These are phyloP conservation scores for Linyphia triangularis DNA, from an alignment of 2,888 invertebrate species.

Conservation along the genomic window DNA sequence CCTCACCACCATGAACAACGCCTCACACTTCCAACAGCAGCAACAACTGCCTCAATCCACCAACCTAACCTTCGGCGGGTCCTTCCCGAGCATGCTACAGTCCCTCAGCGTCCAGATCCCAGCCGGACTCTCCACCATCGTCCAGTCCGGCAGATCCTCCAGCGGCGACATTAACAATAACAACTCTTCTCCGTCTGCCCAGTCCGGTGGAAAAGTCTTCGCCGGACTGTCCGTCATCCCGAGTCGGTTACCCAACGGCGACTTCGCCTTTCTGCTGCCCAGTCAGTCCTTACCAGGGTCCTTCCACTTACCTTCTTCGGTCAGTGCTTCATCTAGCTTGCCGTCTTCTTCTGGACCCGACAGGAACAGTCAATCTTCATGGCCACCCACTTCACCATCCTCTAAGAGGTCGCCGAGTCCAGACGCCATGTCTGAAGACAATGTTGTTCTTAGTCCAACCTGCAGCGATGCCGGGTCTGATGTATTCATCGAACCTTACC, in stretches of 20 bases:
- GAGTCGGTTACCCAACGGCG: slow-evolving; percentile 73
- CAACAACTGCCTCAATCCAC: slow-evolving; percentile 78
- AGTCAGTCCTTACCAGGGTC: slow-evolving; percentile 67
- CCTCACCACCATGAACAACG: slow-evolving; percentile 80
- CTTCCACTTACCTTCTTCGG: slow-evolving; percentile 36
- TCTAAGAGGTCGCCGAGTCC: slow-evolving; percentile 69
- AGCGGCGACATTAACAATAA: slow-evolving; percentile 72
- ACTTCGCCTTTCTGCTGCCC: slow-evolving; percentile 74
- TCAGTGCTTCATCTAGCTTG: slow-evolving; percentile 50
- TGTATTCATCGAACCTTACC: slow-evolving; percentile 55
- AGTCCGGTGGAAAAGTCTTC: slow-evolving; percentile 57
- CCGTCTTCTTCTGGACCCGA: slow-evolving; percentile 54
- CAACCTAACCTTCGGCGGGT: slow-evolving; percentile 40
- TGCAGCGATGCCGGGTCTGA: slow-evolving; percentile 73
- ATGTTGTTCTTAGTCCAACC: slow-evolving; percentile 72
- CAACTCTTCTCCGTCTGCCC: slow-evolving; percentile 21
- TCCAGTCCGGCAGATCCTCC: slow-evolving; percentile 13
- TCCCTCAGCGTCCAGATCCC: slow-evolving; percentile 75
- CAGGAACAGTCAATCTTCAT: slow-evolving; percentile 64
- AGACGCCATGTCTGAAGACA: slow-evolving; percentile 70
- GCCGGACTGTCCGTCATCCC: slow-evolving; percentile 73
- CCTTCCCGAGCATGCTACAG: slow-evolving; percentile 76
- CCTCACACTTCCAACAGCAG: slow-evolving; percentile 78
- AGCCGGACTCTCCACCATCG: slow-evolving; percentile 37
- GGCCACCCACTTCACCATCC: slow-evolving; percentile 57